phyloP scores from a whole-genome alignment of 2,113 vertebrate species.

The Hippocampus barbouri region DNA sequence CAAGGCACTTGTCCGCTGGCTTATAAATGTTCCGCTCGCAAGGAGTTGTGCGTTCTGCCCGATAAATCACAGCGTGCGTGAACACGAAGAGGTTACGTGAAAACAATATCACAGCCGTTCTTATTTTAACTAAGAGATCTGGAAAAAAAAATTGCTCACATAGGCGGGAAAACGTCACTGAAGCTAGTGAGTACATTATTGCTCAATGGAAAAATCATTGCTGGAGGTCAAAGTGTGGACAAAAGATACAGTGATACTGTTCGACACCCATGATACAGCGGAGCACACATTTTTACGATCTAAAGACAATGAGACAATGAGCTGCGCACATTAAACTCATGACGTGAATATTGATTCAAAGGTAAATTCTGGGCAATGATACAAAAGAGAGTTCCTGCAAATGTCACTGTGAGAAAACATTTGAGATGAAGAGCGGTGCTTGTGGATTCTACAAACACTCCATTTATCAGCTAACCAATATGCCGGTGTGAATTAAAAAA shows the following conservation, averaged over 20 bases:
- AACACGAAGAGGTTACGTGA: slow-evolving; percentile 59
- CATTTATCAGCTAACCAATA: slow-evolving; percentile 11
- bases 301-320: slow-evolving; percentile 25
- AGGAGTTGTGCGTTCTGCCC: slow-evolving; percentile 60
- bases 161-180: neutral
- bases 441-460: slow-evolving; percentile 17
- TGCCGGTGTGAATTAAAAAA: neutral
- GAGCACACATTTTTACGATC: slow-evolving; percentile 46
- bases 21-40: slow-evolving; percentile 67
- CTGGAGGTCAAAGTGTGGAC: slow-evolving; percentile 38
- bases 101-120: slow-evolving; percentile 62
- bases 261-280: slow-evolving; percentile 41
- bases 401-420: neutral
- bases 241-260: slow-evolving; percentile 39
- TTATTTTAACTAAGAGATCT: slow-evolving; percentile 56
- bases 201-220: slow-evolving; percentile 18
- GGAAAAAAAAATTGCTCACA: neutral
- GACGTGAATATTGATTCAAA: slow-evolving; percentile 48
- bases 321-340: slow-evolving; percentile 34
- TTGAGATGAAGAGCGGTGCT: slow-evolving; percentile 2
- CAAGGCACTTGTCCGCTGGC: slow-evolving; percentile 59
- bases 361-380: slow-evolving; percentile 25
- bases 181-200: slow-evolving; percentile 44
- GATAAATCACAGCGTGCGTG: slow-evolving; percentile 65
- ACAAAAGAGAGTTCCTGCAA: slow-evolving; percentile 31